Evolutionary conservation across 2,888 invertebrate genomes (phyloP), one percentile per base, ranked within the genome.

Genomic region (Patella depressa): DNA sequence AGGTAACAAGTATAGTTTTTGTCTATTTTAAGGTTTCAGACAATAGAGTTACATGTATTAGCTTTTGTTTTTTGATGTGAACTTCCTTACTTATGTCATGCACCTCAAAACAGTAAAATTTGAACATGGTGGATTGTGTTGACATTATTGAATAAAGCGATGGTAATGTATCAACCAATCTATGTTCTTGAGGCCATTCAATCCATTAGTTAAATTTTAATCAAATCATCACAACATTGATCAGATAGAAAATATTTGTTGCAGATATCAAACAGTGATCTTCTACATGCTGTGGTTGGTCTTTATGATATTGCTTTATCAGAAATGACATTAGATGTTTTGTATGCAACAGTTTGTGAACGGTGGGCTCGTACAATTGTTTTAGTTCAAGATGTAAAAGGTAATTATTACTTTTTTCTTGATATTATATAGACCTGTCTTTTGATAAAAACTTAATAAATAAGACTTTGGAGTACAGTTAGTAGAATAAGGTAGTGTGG

Each of bases 211-310:
- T 45, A 45, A 9, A 45, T 9, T 45, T 45, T 45, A 45, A 45
- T 45, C 7, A 45, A 45, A 45, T 45, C 9, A 9, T 45, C 45
- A 45, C 45, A 45, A 45, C 45, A 45, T 45, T 45, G 45, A 45
- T 45, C 45, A 45, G 45, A 9, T 45, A 45, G 9, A 45, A 45
- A 45, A 17, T 70, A 71, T 70, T 73, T 79, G 17, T 83, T 83
- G 24, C 79, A 89, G 87, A 85, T 90, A 69, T 87, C 89, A 5
- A 89, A 90, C 78, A 83, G 83, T 73, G 91, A 92, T 71, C 81
- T 92, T 55, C 84, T 92, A n/a, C 92, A 92, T 87, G 90, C 92
- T 55, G 90, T 91, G 9, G 89, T 90, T 71, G 92, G 90, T 3
- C 83, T 92, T 70, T 92, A 91, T 86, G 89, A 91, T 84, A 89